Evolutionary conservation across 2,888 invertebrate genomes (phyloP).

Genomic region (Cacoxenus indagator): DNA sequence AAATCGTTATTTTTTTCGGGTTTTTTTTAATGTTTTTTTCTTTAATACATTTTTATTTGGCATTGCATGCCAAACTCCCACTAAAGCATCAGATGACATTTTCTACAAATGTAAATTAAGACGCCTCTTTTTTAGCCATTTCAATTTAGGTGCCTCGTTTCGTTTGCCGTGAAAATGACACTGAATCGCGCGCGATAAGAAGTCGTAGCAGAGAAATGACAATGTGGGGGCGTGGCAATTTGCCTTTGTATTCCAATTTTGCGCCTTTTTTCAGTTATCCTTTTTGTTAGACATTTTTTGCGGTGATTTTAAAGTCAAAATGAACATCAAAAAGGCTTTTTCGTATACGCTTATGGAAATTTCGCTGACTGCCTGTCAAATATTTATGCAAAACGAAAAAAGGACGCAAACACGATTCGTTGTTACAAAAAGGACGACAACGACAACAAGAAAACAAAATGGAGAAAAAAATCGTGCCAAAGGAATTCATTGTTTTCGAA

Average conservation of each 20-base stretch:
- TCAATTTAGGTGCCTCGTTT: constrained; percentile 57
- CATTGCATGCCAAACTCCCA: not conserved
- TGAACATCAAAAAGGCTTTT: constrained; percentile 59
- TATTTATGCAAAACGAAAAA: constrained; percentile 53
- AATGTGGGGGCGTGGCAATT: constrained; percentile 29
- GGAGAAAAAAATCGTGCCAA: constrained; percentile 16
- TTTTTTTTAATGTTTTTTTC: not conserved
- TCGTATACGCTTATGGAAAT: constrained; percentile 51
- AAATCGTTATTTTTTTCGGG: constrained; percentile 20
- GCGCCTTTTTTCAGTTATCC: not conserved
- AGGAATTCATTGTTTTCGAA: constrained; percentile 8
- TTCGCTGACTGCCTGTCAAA: constrained; percentile 53
- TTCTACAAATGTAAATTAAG: constrained; percentile 66
- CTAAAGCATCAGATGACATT: constrained; percentile 49
- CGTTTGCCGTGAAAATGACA: constrained; percentile 57
- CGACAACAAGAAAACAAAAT: constrained; percentile 30
- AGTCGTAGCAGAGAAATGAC: constrained; percentile 19
- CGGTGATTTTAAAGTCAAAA: constrained; percentile 58
- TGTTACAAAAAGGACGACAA: constrained; percentile 41
- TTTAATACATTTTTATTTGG: not conserved
- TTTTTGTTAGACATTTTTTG: constrained; percentile 32
- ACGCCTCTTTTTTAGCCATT: constrained; percentile 55
- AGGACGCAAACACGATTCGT: not conserved
- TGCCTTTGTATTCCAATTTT: constrained; percentile 33
- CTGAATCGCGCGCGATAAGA: constrained; percentile 46